These are phyloP conservation scores for Thrips palmi DNA, from an alignment of 1,140 invertebrate genomes.

Conservation along the genomic window DNA sequence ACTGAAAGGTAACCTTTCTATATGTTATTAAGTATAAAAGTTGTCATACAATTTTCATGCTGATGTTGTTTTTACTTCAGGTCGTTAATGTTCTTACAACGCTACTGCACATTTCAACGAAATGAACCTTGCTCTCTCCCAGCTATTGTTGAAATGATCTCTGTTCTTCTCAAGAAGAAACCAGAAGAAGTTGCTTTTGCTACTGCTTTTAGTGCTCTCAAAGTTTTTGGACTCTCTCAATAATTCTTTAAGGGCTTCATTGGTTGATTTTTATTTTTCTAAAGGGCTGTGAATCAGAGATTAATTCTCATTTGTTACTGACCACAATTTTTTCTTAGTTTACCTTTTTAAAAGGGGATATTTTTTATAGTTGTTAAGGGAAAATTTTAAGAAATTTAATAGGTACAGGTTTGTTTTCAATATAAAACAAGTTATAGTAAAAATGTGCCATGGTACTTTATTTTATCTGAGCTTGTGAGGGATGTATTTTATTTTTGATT, in stretches of 20 bases:
- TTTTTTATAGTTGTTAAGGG: no score
- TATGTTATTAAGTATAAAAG: conserved; percentile 2
- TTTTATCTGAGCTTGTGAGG: no score
- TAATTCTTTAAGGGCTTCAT: conserved; percentile 24
- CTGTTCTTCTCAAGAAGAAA: conserved; percentile 67
- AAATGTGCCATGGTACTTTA: no score
- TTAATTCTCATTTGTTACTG: no score
- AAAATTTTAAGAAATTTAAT: no score
- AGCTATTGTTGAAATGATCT: conserved; percentile 83
- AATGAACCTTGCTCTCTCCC: conserved; percentile 90
- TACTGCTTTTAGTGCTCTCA: conserved; percentile 84
- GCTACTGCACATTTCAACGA: conserved; percentile 86
- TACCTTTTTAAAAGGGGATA: no score
- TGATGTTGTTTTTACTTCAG: conserved; percentile 21
- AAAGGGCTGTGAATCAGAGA: no score
- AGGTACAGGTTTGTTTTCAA: no score
- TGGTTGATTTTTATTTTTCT: conserved; percentile 7
- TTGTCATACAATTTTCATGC: conserved; percentile 3
- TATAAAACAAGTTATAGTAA: no score
- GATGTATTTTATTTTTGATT: no score
- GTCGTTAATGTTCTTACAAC: conserved; percentile 40
- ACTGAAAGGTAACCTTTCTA: conserved; percentile 49
- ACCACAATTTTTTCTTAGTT: no score
- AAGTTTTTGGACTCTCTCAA: conserved; percentile 75
- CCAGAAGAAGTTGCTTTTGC: conserved; percentile 81